Base-by-base conservation (phyloP, 2,797 vertebrate species). In the Linurgus olivaceus region DNA sequence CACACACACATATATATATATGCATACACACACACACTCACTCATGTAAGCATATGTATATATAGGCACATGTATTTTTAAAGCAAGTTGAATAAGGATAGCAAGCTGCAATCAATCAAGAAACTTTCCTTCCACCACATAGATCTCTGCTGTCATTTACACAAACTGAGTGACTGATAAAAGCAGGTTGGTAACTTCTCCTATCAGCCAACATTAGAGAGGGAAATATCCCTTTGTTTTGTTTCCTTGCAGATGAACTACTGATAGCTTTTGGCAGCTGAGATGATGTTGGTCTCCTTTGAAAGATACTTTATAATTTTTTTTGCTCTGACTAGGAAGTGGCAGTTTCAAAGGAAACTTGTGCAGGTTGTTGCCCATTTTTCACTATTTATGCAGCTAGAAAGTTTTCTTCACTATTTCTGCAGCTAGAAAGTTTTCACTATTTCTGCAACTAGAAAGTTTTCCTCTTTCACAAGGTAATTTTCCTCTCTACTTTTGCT, bases 81-180 rank as follows among this genome's bases (percentile, higher is more conserved):
- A 94, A 94, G 42, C 65, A 90, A 95, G 57, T 25, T 83, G 75
- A 93, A 94, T 94, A 90, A 90, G 40, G 79, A 57, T 23, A 86
- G 50, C 75, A 94, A 95, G 65, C 82, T 94, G 93, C 61, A 38
- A 73, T 57, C 85, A 42, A 19, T 91, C 87, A 93, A 71, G 61
- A 85, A 87, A 33, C 7, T 50, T 93, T 90, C 28, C 42, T 54
- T 95, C 61, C 31, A 75, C 57, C 17, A 37, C 57, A 47, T 25
- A 88, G 57, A 80, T 54, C 72, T 94, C 47, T 88, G 38, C 82
- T 93, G 85, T 88, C 78, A 83, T 45, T 75, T 82, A 50, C 2
- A 48, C 31, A 72, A 71, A 67, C 2, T n/a, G 78, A 80, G 42
- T 47, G 61, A 85, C 45, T 71, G 85, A 75, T 63, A 93, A 88